phyloP scores from a whole-genome alignment of 1,140 invertebrate species.

The Melitaea cinxia region DNA sequence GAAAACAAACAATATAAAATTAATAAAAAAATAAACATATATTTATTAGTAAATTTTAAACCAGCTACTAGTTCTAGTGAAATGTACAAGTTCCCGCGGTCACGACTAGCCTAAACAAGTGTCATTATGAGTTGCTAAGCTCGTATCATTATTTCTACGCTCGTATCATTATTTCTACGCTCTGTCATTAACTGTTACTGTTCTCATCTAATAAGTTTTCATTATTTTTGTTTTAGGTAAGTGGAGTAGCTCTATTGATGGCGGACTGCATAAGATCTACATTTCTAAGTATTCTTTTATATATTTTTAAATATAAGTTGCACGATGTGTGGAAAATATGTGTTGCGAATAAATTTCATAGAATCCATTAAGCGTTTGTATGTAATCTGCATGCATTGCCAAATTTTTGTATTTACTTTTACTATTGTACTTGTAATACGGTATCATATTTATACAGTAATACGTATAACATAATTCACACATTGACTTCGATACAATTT shows the following conservation, averaged over 20 bases:
- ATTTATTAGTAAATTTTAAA: neutral
- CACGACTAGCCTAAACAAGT: constrained; percentile 38
- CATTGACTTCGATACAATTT: too few species aligned
- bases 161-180: constrained; percentile 34
- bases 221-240: constrained; percentile 48
- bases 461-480: too few species aligned
- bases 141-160: constrained; percentile 35
- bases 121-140: constrained; percentile 39
- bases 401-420: too few species aligned
- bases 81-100: constrained; percentile 13
- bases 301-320: neutral
- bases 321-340: too few species aligned
- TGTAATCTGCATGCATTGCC: too few species aligned
- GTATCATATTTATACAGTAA: too few species aligned
- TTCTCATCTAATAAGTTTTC: constrained; percentile 34
- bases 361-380: too few species aligned
- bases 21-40: neutral
- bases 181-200: constrained; percentile 34
- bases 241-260: constrained; percentile 19
- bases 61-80: neutral
- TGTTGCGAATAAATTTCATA: too few species aligned
- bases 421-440: too few species aligned
- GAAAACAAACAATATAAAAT: neutral
- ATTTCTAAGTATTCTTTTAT: constrained; percentile 7
- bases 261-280: neutral